These are phyloP conservation scores for Agonopterix heracliana DNA, from an alignment of 2,888 invertebrate species.

Conservation along the genomic window DNA sequence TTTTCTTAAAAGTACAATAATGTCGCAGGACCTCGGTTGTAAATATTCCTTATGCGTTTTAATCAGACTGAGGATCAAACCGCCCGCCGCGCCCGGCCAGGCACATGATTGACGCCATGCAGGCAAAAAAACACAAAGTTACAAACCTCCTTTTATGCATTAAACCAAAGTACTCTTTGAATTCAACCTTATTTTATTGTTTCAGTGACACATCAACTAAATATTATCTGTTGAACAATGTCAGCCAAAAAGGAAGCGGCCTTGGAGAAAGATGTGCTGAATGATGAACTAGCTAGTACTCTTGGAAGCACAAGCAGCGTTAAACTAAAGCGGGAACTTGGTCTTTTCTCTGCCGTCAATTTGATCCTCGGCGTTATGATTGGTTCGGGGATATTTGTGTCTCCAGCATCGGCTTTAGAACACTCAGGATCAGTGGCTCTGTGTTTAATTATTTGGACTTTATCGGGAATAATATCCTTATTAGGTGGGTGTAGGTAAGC, in stretches of 20 bases:
- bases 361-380: slow-evolving; percentile 93
- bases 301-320: slow-evolving; percentile 50
- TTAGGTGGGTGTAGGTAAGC: slow-evolving; percentile 79
- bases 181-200: background rate
- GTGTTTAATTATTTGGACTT: slow-evolving; percentile 85
- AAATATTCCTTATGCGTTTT: too few species aligned
- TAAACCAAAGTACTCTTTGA: too few species aligned
- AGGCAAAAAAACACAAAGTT: too few species aligned
- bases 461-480: slow-evolving; percentile 86
- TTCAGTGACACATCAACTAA: background rate
- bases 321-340: slow-evolving; percentile 83
- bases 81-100: too few species aligned
- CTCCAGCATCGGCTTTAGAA: slow-evolving; percentile 84
- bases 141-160: too few species aligned
- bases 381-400: slow-evolving; percentile 92
- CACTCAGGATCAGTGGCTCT: slow-evolving; percentile 88
- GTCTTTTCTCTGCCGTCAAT: slow-evolving; percentile 87
- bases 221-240: slow-evolving; percentile 1
- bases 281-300: background rate
- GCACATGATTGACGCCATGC: too few species aligned
- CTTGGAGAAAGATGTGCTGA: slow-evolving; percentile 12
- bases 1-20: too few species aligned
- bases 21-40: too few species aligned
- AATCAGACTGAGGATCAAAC: too few species aligned
- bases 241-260: slow-evolving; percentile 28